A percentile compares a stretch with the other conserved stretches of the same genome.
Evolutionary conservation across 2,888 invertebrate species (phyloP).

Genomic region (Oasisia sp.): DNA sequence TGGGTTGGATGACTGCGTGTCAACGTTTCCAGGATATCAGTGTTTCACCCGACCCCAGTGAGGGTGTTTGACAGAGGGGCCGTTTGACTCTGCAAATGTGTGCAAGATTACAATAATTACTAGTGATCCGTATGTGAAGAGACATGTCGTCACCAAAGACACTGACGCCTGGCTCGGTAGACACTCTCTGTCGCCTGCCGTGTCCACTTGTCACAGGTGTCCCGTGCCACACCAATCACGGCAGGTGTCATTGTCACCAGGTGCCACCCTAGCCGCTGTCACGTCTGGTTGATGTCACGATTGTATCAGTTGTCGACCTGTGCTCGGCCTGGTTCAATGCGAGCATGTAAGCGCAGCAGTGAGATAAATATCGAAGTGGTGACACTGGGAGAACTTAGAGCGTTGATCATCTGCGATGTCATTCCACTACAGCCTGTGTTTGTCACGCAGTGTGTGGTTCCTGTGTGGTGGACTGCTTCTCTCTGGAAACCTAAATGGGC

Average conservation of each 20-base stretch:
- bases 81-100: neutral
- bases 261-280: slow-evolving; percentile 4
- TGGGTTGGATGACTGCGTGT: neutral
- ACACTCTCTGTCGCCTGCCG: neutral
- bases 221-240: neutral
- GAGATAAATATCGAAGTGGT: neutral
- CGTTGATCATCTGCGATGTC: neutral
- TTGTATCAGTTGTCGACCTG: neutral
- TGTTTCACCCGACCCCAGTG: neutral
- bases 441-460: neutral
- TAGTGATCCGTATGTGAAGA: neutral
- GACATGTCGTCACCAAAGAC: neutral
- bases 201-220: slow-evolving; percentile 17
- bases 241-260: neutral
- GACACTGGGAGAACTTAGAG: neutral
- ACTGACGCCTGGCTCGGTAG: neutral
- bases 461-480: neutral
- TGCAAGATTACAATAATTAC: neutral
- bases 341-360: neutral
- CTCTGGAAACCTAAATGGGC: neutral
- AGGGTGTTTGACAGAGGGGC: slow-evolving; percentile 3
- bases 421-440: neutral
- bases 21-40: neutral
- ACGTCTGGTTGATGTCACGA: neutral
- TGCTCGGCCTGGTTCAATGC: neutral